Evolutionary conservation across 2,797 vertebrate species (phyloP).

Genomic region (Buphagus erythrorhynchus): DNA sequence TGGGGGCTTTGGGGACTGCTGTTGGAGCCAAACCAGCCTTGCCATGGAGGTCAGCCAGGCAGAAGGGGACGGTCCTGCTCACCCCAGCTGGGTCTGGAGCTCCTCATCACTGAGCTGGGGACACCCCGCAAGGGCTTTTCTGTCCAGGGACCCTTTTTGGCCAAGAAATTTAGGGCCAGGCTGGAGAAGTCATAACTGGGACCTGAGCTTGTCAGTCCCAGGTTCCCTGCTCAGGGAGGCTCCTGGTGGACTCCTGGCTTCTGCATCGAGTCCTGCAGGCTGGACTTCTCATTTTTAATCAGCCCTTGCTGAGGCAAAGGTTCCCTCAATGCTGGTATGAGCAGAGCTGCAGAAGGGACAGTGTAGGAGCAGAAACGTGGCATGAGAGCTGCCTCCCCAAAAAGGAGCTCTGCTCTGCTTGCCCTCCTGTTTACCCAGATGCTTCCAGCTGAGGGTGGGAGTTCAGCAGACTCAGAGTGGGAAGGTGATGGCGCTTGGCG

Average conservation of each 20-base stretch:
- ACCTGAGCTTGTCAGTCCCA: background rate
- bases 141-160: background rate
- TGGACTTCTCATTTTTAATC: background rate
- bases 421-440: constrained; percentile 73
- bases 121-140: background rate
- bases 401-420: background rate
- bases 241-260: background rate
- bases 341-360: background rate
- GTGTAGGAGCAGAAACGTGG: accelerated
- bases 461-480: constrained; percentile 52
- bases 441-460: constrained; percentile 81
- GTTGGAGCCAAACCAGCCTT: background rate
- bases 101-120: accelerated
- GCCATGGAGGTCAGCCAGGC: accelerated
- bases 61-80: accelerated
- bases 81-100: background rate
- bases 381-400: accelerated
- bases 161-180: background rate
- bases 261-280: background rate
- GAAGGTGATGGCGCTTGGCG: background rate
- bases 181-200: background rate
- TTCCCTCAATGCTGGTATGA: accelerated
- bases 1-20: background rate
- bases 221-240: background rate
- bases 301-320: background rate